These are phyloP conservation scores for Luffia ferchaultella DNA, from an alignment of 2,888 invertebrate species.

Conservation along the genomic window DNA sequence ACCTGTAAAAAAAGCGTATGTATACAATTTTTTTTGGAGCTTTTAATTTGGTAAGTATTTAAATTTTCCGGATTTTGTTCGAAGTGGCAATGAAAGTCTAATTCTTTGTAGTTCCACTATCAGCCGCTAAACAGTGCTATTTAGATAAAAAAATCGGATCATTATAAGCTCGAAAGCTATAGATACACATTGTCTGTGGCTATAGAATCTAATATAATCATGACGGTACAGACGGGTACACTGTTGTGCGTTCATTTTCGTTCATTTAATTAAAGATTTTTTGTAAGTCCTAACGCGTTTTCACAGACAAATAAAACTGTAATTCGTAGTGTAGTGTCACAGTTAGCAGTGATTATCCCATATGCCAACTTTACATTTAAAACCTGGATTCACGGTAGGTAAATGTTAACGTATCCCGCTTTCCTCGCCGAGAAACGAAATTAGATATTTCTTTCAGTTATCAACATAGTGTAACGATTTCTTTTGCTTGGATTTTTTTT, in stretches of 20 bases:
- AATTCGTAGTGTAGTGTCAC: constrained; percentile 41
- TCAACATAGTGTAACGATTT: too few relatives aligned
- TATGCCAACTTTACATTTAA: constrained; percentile 60
- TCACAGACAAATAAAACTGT: constrained; percentile 19
- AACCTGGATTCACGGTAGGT: constrained; percentile 58
- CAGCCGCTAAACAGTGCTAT: not conserved
- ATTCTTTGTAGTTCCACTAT: too few relatives aligned
- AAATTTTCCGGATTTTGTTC: too few relatives aligned
- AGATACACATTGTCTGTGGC: too few relatives aligned
- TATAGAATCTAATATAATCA: not conserved
- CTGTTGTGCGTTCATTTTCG: constrained; percentile 25
- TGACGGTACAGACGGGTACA: not conserved
- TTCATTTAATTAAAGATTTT: constrained; percentile 21
- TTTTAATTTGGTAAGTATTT: too few relatives aligned
- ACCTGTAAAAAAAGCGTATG: too few relatives aligned
- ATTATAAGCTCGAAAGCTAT: not conserved
- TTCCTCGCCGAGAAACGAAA: constrained; percentile 14
- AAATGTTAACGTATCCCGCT: too few relatives aligned
- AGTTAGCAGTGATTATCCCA: constrained; percentile 21
- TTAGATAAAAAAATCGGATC: not conserved
- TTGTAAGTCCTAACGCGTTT: constrained; percentile 12
- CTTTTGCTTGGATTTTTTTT: too few relatives aligned
- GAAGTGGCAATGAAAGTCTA: too few relatives aligned
- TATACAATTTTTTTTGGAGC: too few relatives aligned
- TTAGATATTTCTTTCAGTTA: too few relatives aligned